phyloP scores from a whole-genome alignment of 2,888 invertebrate species.

The Subacronicta megacephala region DNA sequence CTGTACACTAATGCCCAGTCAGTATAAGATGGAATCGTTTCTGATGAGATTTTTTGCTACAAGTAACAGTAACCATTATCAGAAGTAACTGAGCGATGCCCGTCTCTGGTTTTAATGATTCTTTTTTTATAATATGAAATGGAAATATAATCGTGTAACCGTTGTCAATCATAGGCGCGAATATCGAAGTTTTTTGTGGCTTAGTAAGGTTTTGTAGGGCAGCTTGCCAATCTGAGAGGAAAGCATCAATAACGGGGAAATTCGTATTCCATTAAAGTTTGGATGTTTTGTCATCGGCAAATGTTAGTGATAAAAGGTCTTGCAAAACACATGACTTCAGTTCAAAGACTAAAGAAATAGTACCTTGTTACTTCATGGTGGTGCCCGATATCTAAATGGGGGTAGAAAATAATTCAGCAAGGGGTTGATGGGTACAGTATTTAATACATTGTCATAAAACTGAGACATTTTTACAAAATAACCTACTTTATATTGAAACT shows the following conservation, averaged over 20 bases:
- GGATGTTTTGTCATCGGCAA: too few species aligned
- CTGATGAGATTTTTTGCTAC: slow-evolving; percentile 55
- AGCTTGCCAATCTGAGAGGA: slow-evolving; percentile 2
- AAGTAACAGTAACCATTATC: slow-evolving; percentile 52
- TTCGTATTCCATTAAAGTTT: not conserved
- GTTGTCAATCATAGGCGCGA: slow-evolving; percentile 45
- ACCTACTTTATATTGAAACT: too few species aligned
- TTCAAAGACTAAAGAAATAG: too few species aligned
- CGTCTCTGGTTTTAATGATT: slow-evolving; percentile 42
- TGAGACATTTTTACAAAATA: too few species aligned
- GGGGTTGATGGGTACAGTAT: too few species aligned
- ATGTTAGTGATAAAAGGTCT: too few species aligned
- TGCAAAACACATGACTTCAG: too few species aligned
- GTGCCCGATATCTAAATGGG: too few species aligned
- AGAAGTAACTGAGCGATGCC: slow-evolving; percentile 23
- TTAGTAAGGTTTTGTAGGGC: not conserved
- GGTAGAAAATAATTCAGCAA: too few species aligned
- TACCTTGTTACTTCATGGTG: too few species aligned
- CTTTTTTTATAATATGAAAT: slow-evolving; percentile 36
- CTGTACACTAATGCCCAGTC: slow-evolving; percentile 32
- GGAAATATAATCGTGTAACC: slow-evolving; percentile 39
- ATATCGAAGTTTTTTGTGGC: slow-evolving; percentile 15
- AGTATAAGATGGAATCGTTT: slow-evolving; percentile 31
- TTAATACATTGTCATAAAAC: too few species aligned
- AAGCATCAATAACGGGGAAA: not conserved